Evolutionary conservation across 2,888 invertebrate species (phyloP).

Genomic region (Leptogaster cylindrica): DNA sequence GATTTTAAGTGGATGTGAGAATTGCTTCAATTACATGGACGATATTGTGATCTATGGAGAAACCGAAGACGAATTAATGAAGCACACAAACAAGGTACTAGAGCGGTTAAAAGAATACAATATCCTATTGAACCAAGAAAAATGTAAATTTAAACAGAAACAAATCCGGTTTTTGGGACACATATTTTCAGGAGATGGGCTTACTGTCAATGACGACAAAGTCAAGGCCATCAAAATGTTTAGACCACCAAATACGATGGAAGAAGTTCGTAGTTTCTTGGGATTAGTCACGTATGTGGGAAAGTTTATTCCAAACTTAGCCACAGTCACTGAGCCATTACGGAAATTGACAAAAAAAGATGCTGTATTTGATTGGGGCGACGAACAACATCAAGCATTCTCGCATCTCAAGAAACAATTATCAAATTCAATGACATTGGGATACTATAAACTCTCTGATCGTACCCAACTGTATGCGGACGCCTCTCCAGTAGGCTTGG

Average conservation of each 20-base stretch:
- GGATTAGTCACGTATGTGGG: slow-evolving; percentile 41
- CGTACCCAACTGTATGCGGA: slow-evolving; percentile 54
- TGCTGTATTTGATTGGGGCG: not conserved
- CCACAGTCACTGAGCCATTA: slow-evolving; percentile 42
- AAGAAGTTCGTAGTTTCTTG: too few species aligned
- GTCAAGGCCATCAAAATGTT: too few species aligned
- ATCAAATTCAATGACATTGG: slow-evolving; percentile 47
- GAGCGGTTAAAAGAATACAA: not conserved
- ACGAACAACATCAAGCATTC: not conserved
- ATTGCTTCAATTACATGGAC: slow-evolving; percentile 56
- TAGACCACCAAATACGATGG: too few species aligned
- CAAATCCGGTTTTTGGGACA: slow-evolving; percentile 53
- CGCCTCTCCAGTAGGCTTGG: slow-evolving; percentile 54
- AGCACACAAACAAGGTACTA: too few species aligned
- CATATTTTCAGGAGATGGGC: slow-evolving; percentile 49
- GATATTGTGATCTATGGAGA: slow-evolving; percentile 51
- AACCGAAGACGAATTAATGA: too few species aligned
- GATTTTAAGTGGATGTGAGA: slow-evolving; percentile 54
- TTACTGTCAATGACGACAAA: too few species aligned
- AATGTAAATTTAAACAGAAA: not conserved
- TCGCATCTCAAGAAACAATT: not conserved
- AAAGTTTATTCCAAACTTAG: slow-evolving; percentile 40
- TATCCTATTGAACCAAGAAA: not conserved
- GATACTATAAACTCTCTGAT: slow-evolving; percentile 51
- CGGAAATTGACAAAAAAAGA: slow-evolving; percentile 16